These are phyloP conservation scores for Cyanoramphus novaezelandiae DNA, from an alignment of 2,113 vertebrate genomes.

Conservation along the genomic window DNA sequence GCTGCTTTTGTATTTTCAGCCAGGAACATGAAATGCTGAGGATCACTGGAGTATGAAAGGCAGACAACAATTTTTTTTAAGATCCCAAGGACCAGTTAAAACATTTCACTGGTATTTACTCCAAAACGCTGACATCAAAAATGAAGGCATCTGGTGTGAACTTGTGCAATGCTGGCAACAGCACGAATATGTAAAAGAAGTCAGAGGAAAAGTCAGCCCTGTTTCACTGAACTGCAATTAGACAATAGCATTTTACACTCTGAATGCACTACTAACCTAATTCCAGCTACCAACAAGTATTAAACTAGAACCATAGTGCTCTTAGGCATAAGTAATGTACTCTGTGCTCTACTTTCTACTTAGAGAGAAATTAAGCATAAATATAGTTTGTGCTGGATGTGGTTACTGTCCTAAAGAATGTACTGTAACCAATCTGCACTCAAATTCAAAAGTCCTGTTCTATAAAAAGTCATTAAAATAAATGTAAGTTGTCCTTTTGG, in stretches of 20 bases:
- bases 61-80: rapidly evolving
- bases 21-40: neutral
- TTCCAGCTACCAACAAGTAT: neutral
- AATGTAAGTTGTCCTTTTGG: neutral
- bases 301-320: neutral
- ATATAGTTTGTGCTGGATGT: neutral
- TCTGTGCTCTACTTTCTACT: neutral
- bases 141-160: neutral
- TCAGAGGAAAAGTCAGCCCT: neutral
- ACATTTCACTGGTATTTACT: neutral
- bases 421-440: neutral
- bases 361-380: neutral
- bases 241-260: neutral
- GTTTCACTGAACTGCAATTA: neutral
- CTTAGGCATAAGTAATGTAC: neutral
- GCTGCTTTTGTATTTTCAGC: neutral
- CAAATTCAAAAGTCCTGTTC: neutral
- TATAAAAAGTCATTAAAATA: neutral
- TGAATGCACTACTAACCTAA: neutral
- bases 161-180: neutral
- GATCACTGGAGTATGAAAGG: neutral
- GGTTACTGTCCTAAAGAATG: neutral
- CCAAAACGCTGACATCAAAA: neutral
- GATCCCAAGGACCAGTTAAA: neutral
- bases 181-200: neutral